A percentile compares a stretch with the other conserved stretches of the same genome.
phyloP scores from a whole-genome alignment of 2,113 vertebrate species.

The Carlito syrichta region DNA sequence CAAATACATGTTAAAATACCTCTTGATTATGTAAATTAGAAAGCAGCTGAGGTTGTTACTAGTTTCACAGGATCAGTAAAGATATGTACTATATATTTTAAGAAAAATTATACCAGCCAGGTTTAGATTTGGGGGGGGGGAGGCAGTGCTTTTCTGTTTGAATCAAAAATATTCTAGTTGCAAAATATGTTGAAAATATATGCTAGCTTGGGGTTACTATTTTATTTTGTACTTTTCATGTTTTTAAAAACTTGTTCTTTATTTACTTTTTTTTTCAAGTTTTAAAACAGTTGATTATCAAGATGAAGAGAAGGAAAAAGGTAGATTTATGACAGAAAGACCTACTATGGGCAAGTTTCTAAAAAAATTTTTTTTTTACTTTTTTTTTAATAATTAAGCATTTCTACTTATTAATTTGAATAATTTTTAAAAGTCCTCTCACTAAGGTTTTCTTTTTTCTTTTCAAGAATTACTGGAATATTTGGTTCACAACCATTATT shows the following conservation, averaged over 20 bases:
- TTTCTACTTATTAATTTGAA: slow-evolving; percentile 20
- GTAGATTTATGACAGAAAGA: too few relatives aligned
- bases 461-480: background rate
- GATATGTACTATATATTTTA: background rate
- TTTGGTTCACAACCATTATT: background rate
- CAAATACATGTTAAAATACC: background rate
- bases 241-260: background rate
- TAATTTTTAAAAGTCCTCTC: background rate
- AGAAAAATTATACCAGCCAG: background rate
- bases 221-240: background rate
- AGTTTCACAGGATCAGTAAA: background rate
- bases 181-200: background rate
- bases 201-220: background rate
- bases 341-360: too few relatives aligned
- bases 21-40: background rate
- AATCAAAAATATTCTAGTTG: slow-evolving; percentile 8
- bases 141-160: background rate
- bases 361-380: background rate
- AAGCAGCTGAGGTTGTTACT: background rate
- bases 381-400: background rate
- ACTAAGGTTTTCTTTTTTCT: background rate
- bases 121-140: background rate
- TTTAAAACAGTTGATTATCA: too few relatives aligned
- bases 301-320: too few relatives aligned
- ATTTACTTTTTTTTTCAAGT: too few relatives aligned